phyloP scores from a whole-genome alignment of 2,888 invertebrate genomes.

The Drosophila emarginata region DNA sequence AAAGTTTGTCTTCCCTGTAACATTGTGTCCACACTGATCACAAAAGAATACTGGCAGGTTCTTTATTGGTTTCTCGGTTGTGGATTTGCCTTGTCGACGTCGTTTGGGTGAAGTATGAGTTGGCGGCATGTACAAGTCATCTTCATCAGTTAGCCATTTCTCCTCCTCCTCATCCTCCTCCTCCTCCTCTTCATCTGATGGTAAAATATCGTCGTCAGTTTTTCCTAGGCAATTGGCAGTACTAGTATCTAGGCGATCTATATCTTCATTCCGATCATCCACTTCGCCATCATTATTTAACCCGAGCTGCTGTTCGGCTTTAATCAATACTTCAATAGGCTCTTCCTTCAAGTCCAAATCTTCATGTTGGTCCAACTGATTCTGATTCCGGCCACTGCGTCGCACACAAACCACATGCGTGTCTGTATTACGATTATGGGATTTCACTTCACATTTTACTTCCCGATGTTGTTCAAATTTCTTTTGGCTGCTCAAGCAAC shows the following conservation, averaged over 20 bases:
- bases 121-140: conserved; percentile 13
- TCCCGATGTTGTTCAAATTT: conserved; percentile 36
- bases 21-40: conserved; percentile 76
- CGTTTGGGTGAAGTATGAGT: conserved; percentile 15
- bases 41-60: conserved; percentile 67
- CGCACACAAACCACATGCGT: conserved; percentile 28
- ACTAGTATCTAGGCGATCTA: conserved; percentile 55
- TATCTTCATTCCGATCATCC: conserved; percentile 34
- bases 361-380: background rate
- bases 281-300: conserved; percentile 2
- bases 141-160: conserved; percentile 14
- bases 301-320: conserved; percentile 33
- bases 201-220: conserved; percentile 10
- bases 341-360: background rate
- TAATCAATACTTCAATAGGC: conserved; percentile 53
- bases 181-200: background rate
- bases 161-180: background rate
- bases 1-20: conserved; percentile 74
- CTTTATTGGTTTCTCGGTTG: conserved; percentile 37
- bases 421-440: background rate
- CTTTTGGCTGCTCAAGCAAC: conserved; percentile 60
- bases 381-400: conserved; percentile 43
- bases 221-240: conserved; percentile 9
- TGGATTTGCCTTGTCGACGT: conserved; percentile 9
- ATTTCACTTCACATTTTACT: background rate